Evolutionary conservation across 2,113 vertebrate species (phyloP), one percentile per base, ranked within the genome.

Genomic region (Phaetusa simplex): DNA sequence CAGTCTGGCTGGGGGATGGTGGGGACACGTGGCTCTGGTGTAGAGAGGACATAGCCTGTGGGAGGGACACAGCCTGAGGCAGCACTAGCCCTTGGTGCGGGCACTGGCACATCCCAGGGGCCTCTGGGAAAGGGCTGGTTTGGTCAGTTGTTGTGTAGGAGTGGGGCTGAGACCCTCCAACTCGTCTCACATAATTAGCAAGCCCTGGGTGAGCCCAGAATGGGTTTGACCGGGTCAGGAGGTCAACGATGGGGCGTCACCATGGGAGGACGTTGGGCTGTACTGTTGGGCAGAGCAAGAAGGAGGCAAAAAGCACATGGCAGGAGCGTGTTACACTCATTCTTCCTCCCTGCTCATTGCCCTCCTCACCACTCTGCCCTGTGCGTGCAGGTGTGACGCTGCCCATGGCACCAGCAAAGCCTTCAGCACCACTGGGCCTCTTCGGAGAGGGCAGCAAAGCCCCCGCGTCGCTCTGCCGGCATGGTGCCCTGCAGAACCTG

Each of bases 341-440:
- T 78, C 81, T 80, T 72, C 29, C 12, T 86, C 12, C 8, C 13
- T 64, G 45, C 23, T 43, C 4, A 4, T 23, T 29, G 64, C 34
- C 38, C 24, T 53, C 14, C 64, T 93, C 40, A 34, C 53, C 6
- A 2, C n/a, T 82, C 50, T 86, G 49, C 55, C 45, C 9, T 74
- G 7, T 50, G 36, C 0, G 2, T 76, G 56, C 40, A 98, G 96
- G 93, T 94, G 38, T 98, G 98, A 98, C 93, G 0, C 97, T 98
- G 65, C 97, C 98, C 2, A 9, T 95, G 40, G 97, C 98, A 49
- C 92, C 98, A 53, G 82, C 96, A 70, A 98, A 98, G 92, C 96
- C 98, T n/a, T 64, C 97, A 14, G 88, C 93, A 3, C 32, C 93
- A 11, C 64, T 81, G 10, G 67, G 81, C 18, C 91, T 73, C 36